Base-by-base conservation (phyloP, 2,888 invertebrate species). In the Boloria selene region DNA sequence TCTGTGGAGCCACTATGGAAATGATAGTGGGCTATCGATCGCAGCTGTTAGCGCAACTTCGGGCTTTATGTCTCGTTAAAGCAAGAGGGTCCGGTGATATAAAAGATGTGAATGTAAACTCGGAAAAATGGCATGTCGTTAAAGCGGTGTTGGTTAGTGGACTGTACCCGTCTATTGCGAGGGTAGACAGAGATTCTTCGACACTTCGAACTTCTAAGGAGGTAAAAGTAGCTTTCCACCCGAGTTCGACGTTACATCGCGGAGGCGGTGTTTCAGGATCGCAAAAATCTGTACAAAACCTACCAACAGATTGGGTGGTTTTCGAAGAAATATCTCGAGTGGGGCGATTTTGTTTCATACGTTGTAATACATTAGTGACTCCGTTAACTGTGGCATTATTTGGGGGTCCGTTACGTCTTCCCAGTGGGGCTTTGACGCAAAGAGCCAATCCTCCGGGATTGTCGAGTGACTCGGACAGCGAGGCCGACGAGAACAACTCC, bases 111-210 rank as follows among this genome's bases (percentile, higher is more conserved):
- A 98, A 98, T 86, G 84, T 93, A 1, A 96, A 98, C 87, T 95
- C 97, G 0, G 95, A 96, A 75, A 96, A 96, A 79, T 98, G 97
- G 97, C 95, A 97, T 13, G 94, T 98, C 63, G 95, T 99, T 0
- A 98, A 98, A 81, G 96, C 97, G 0, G 97, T 97, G 2, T 90
- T 99, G 44, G 95, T 95, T 31, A 96, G 97, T 4, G 98, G 99
- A 0, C 93, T 97, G 67, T 99, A 98, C 86, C 99, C 99, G 0
- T 97, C 97, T 75, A 85, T 99, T 52, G 96, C 96, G 17, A 93
- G 95, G 18, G 94, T 96, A 1, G 95, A 96, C 80, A 87, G 95
- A 14, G 93, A 94, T 22, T 93, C 93, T 31, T 83, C 87, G 14
- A 93, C 93, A 2, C 81, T 97, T 13, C 88, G 95, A 17, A 95